Percentiles rank a stretch among this genome's conserved stretches.
Conservation (phyloP, 1,140 invertebrate species). For the Drosophila persimilis region DNA sequence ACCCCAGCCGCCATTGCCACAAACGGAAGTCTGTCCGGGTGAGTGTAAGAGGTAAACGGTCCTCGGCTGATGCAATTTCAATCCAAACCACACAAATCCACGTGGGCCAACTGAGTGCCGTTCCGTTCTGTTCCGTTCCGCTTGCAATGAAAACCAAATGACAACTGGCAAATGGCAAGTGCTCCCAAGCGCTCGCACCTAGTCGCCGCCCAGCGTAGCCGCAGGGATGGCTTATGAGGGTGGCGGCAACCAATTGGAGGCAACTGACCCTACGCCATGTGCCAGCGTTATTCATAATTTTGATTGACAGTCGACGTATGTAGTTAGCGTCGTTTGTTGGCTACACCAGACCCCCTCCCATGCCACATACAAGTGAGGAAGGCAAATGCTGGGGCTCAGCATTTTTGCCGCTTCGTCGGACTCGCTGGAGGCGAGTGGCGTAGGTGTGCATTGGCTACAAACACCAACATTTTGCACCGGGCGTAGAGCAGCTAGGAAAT, state of each 20-base stretch:
- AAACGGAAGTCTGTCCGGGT: neutral
- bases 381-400: slow-evolving; percentile 52
- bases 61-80: slow-evolving; percentile 20
- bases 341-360: slow-evolving; percentile 9
- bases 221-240: slow-evolving; percentile 3
- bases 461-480: slow-evolving; percentile 29
- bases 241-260: slow-evolving; percentile 40
- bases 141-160: slow-evolving; percentile 55
- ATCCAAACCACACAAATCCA: slow-evolving; percentile 13
- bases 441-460: neutral
- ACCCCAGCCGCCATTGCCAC: slow-evolving; percentile 67
- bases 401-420: slow-evolving; percentile 72
- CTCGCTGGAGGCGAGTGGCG: slow-evolving; percentile 3
- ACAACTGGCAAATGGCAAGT: slow-evolving; percentile 68
- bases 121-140: neutral
- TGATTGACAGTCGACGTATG: slow-evolving; percentile 66
- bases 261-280: slow-evolving; percentile 60
- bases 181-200: slow-evolving; percentile 42
- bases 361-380: slow-evolving; percentile 17
- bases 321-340: slow-evolving; percentile 10
- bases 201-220: slow-evolving; percentile 3
- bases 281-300: slow-evolving; percentile 68
- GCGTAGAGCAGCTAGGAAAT: slow-evolving; percentile 30
- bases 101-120: neutral
- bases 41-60: slow-evolving; percentile 1